phyloP scores from a whole-genome alignment of 2,113 vertebrate genomes.

The Elachura formosa region DNA sequence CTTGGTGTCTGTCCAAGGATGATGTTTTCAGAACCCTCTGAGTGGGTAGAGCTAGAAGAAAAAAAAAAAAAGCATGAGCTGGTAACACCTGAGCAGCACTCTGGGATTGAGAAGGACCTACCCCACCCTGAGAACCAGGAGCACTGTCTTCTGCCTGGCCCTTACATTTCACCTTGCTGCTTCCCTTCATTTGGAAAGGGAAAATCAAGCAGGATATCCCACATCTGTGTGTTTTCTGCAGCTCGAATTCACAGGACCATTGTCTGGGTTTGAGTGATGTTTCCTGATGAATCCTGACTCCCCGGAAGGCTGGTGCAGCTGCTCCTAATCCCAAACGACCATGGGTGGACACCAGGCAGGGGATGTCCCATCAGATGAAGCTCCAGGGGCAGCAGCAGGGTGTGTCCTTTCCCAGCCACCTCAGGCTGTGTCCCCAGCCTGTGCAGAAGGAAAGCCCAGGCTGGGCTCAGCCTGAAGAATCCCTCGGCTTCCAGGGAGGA shows the following conservation, averaged over 20 bases:
- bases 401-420: not conserved
- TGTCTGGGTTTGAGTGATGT: not conserved
- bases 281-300: not conserved
- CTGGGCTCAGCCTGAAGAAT: not conserved
- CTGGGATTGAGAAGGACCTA: not conserved
- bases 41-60: not conserved
- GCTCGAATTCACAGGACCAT: not conserved
- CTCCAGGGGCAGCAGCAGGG: not conserved
- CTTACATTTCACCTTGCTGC: not conserved
- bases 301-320: not conserved
- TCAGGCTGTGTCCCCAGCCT: not conserved
- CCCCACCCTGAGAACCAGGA: not conserved
- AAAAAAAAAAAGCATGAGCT: not conserved
- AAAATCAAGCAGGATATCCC: not conserved
- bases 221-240: not conserved
- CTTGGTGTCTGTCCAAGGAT: not conserved
- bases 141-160: not conserved
- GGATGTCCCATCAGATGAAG: not conserved
- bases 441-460: not conserved
- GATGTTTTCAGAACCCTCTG: not conserved
- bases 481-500: not conserved
- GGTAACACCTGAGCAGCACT: not conserved
- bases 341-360: not conserved
- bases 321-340: rapidly evolving
- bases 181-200: not conserved